A percentile compares a stretch with the other conserved stretches of the same genome.
phyloP scores from a whole-genome alignment of 2,888 invertebrate genomes.

The Amitus sp. region DNA sequence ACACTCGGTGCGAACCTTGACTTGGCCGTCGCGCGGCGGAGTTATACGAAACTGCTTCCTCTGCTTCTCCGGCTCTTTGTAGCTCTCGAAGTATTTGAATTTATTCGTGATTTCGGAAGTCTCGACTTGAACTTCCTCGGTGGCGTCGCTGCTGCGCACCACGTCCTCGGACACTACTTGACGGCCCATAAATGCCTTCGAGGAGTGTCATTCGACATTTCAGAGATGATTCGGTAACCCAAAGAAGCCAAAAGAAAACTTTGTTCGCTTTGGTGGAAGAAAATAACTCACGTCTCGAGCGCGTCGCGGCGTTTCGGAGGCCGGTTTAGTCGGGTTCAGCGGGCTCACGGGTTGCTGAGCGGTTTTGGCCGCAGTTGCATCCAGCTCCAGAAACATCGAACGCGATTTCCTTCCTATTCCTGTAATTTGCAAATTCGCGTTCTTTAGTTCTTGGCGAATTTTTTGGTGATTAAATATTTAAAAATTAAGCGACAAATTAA shows the following conservation, averaged over 20 bases:
- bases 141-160: constrained; percentile 77
- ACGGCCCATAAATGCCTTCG: constrained; percentile 68
- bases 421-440: too few species aligned
- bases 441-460: too few species aligned
- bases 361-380: constrained; percentile 77
- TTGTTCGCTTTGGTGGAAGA: too few species aligned
- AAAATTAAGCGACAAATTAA: too few species aligned
- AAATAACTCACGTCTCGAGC: constrained; percentile 68
- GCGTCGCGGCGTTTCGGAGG: constrained; percentile 69
- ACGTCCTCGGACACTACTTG: constrained; percentile 74
- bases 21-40: constrained; percentile 84
- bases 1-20: constrained; percentile 73
- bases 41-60: constrained; percentile 87
- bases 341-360: constrained; percentile 72
- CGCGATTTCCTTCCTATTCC: constrained; percentile 89
- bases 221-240: too few species aligned
- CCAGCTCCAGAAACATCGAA: constrained; percentile 85
- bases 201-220: constrained; percentile 20
- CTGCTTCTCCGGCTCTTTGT: constrained; percentile 76
- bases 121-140: constrained; percentile 82
- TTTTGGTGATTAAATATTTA: too few species aligned
- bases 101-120: constrained; percentile 86
- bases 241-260: too few species aligned
- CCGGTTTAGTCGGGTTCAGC: constrained; percentile 69
- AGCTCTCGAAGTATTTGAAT: constrained; percentile 92